phyloP scores from a whole-genome alignment of 2,113 vertebrate genomes.

The Rhinopomastus cyanomelas region DNA sequence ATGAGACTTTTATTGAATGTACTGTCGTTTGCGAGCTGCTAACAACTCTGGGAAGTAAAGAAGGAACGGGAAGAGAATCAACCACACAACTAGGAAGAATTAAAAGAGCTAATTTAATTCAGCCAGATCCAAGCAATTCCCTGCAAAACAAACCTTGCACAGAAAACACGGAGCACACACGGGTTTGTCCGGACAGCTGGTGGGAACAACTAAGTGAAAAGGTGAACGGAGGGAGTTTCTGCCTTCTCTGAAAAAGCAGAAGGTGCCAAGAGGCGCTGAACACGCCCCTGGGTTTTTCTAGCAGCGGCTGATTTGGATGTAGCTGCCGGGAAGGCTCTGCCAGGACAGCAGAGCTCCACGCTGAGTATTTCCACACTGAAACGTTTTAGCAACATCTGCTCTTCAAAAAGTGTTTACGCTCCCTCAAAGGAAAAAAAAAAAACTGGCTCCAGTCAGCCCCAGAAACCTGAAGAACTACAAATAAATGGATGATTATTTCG shows the following conservation, averaged over 20 bases:
- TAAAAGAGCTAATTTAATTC: slow-evolving; percentile 39
- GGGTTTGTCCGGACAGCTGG: neutral
- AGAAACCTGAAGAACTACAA: neutral
- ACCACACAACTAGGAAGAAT: slow-evolving; percentile 17
- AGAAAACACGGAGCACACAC: slow-evolving; percentile 17
- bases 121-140: neutral
- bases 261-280: neutral
- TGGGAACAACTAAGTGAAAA: neutral
- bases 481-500: neutral
- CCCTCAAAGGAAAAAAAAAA: neutral
- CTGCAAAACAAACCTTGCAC: slow-evolving; percentile 26
- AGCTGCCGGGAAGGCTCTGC: neutral
- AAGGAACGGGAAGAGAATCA: slow-evolving; percentile 29
- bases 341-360: neutral
- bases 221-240: neutral
- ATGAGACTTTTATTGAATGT: neutral
- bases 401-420: neutral
- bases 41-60: neutral
- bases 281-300: neutral
- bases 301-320: neutral
- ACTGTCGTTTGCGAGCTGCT: neutral
- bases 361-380: fast-evolving
- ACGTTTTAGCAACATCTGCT: neutral
- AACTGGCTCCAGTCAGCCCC: neutral
- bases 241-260: neutral